Evolutionary conservation across 2,888 invertebrate species (phyloP).

Genomic region (Caenorhabditis sp.): DNA sequence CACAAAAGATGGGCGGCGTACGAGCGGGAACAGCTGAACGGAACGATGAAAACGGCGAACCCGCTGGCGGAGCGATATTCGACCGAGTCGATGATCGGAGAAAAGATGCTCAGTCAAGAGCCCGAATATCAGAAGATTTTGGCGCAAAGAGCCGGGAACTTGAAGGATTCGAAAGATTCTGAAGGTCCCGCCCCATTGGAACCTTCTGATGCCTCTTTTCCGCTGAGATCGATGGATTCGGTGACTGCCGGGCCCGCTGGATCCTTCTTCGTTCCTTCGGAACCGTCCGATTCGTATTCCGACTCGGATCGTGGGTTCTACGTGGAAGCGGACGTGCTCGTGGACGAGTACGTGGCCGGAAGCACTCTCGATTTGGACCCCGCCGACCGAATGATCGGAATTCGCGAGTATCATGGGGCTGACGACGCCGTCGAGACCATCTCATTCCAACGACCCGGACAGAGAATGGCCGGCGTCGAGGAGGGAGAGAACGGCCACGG

Average conservation of each 20-base stretch:
- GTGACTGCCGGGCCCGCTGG: not conserved
- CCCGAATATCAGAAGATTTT: constrained; percentile 39
- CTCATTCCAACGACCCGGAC: constrained; percentile 73
- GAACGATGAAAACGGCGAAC: not conserved
- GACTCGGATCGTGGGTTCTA: constrained; percentile 70
- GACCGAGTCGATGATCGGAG: constrained; percentile 63
- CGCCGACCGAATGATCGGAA: constrained; percentile 72
- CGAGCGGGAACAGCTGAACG: constrained; percentile 30
- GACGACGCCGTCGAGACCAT: constrained; percentile 74
- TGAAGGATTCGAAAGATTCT: not conserved
- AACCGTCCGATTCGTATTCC: not conserved
- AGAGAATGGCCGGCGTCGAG: constrained; percentile 46
- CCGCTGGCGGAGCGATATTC: constrained; percentile 23
- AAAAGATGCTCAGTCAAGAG: constrained; percentile 60
- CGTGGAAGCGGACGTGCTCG: constrained; percentile 67
- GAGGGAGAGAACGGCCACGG: constrained; percentile 1
- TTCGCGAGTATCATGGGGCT: constrained; percentile 58
- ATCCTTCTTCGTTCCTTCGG: too few relatives aligned
- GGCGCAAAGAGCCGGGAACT: constrained; percentile 20
- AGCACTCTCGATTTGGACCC: constrained; percentile 71
- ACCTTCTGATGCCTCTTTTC: constrained; percentile 7
- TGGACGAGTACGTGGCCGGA: constrained; percentile 76
- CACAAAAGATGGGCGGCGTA: constrained; percentile 41
- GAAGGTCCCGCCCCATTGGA: not conserved
- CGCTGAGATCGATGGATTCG: constrained; percentile 13